phyloP scores from a whole-genome alignment of 2,113 vertebrate genomes.

The Nannobrachium achirus region DNA sequence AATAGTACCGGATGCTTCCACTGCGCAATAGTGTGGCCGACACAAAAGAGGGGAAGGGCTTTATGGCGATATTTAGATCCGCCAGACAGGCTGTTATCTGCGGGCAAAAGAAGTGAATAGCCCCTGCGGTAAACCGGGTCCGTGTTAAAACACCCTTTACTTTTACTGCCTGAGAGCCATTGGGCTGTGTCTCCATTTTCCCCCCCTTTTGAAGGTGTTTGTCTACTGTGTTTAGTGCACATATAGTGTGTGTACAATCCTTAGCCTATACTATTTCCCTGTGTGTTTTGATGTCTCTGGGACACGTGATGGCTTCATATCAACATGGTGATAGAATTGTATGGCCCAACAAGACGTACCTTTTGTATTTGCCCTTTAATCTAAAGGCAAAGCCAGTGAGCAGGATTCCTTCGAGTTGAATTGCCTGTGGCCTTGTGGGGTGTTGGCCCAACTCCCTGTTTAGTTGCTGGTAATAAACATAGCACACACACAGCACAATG shows the following conservation, averaged over 20 bases:
- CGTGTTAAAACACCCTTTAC: slow-evolving; percentile 74
- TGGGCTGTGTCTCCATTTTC: slow-evolving; percentile 68
- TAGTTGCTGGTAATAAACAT: slow-evolving; percentile 67
- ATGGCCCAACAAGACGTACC: slow-evolving; percentile 25
- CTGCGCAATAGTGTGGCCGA: slow-evolving; percentile 71
- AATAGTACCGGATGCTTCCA: slow-evolving; percentile 71
- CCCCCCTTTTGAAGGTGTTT: slow-evolving; percentile 63
- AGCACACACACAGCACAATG: slow-evolving; percentile 23
- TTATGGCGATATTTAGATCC: slow-evolving; percentile 81
- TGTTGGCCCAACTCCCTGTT: slow-evolving; percentile 67
- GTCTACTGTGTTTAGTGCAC: slow-evolving; percentile 64
- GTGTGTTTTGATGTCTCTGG: slow-evolving; percentile 62
- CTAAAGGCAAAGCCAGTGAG: slow-evolving; percentile 5
- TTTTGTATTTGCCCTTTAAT: slow-evolving; percentile 15
- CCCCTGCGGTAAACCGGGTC: slow-evolving; percentile 74
- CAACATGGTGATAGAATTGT: slow-evolving; percentile 35
- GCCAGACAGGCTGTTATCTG: slow-evolving; percentile 81
- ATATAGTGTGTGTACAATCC: slow-evolving; percentile 36
- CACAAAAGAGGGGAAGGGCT: slow-evolving; percentile 77
- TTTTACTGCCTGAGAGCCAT: slow-evolving; percentile 77
- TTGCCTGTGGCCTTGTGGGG: slow-evolving; percentile 65
- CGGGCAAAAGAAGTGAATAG: slow-evolving; percentile 80
- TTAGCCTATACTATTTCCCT: slow-evolving; percentile 31
- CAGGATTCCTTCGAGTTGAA: slow-evolving; percentile 35
- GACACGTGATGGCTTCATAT: slow-evolving; percentile 51